Conservation (phyloP, 2,113 vertebrate species). For the Vulpes lagopus region DNA sequence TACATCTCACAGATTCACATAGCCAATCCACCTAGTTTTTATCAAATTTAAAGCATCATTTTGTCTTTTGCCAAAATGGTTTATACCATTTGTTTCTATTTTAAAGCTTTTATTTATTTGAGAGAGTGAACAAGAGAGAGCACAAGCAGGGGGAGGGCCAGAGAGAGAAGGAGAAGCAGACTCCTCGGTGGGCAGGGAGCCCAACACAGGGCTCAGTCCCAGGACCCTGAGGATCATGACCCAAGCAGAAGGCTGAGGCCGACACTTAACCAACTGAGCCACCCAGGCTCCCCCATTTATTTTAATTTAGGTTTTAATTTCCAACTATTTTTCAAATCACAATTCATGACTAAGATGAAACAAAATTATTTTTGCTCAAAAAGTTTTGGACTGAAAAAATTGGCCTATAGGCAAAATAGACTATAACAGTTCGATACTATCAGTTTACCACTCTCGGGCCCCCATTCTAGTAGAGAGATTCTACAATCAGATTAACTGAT, state of each 20-base stretch:
- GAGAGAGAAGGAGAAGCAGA: too few species aligned
- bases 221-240: too few species aligned
- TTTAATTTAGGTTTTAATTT: slow-evolving; percentile 17
- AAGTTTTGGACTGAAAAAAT: slow-evolving; percentile 21
- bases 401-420: background rate
- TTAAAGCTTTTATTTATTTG: too few species aligned
- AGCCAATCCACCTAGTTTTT: background rate
- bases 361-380: slow-evolving; percentile 58
- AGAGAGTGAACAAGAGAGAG: too few species aligned
- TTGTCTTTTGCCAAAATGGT: background rate
- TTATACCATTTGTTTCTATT: background rate
- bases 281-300: background rate
- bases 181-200: too few species aligned
- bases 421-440: background rate
- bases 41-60: slow-evolving; percentile 35
- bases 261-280: too few species aligned
- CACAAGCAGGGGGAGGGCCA: too few species aligned
- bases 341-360: slow-evolving; percentile 3
- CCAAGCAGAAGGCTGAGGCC: too few species aligned
- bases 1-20: background rate
- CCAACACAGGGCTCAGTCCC: too few species aligned
- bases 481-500: background rate
- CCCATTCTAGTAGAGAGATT: background rate
- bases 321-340: slow-evolving; percentile 26
- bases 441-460: background rate